phyloP scores from a whole-genome alignment of 2,888 invertebrate genomes.

The Ramazzottius varieornatus region DNA sequence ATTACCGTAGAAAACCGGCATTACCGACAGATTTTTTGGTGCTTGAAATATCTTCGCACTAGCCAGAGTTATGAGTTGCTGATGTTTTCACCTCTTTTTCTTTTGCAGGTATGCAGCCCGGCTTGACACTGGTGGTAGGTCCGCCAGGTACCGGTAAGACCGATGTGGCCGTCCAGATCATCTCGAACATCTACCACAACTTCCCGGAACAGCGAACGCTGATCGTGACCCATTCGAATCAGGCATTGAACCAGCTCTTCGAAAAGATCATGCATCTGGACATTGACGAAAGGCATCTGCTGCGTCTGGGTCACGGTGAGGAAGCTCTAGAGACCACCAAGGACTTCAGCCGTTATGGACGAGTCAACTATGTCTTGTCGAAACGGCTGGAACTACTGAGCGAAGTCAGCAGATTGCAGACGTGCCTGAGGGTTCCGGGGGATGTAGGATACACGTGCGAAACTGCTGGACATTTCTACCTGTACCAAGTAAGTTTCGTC shows the following conservation, averaged over 20 bases:
- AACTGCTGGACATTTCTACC: slow-evolving; percentile 87
- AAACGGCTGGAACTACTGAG: slow-evolving; percentile 64
- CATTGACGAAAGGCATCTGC: slow-evolving; percentile 80
- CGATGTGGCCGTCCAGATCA: slow-evolving; percentile 96
- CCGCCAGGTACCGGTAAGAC: slow-evolving; percentile 84
- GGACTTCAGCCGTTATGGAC: slow-evolving; percentile 89
- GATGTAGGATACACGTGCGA: slow-evolving; percentile 92
- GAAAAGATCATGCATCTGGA: slow-evolving; percentile 95
- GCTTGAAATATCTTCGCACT: too few species aligned
- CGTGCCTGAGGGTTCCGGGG: slow-evolving; percentile 52
- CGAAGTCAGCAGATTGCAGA: slow-evolving; percentile 62
- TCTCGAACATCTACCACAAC: slow-evolving; percentile 95
- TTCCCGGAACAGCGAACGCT: slow-evolving; percentile 90
- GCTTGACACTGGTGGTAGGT: slow-evolving; percentile 65
- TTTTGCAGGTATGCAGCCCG: slow-evolving; percentile 97
- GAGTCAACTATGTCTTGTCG: slow-evolving; percentile 87
- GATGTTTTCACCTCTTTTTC: too few species aligned
- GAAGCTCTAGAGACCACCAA: slow-evolving; percentile 94
- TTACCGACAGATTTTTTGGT: too few species aligned
- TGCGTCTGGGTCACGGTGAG: slow-evolving; percentile 95
- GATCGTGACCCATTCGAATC: slow-evolving; percentile 97
- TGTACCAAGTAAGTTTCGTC: slow-evolving; percentile 40
- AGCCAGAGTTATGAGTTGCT: too few species aligned
- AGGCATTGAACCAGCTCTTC: slow-evolving; percentile 91
- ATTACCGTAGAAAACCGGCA: too few species aligned